Evolutionary conservation across 2,113 vertebrate genomes (phyloP).

Genomic region (Lutjanus erythropterus): DNA sequence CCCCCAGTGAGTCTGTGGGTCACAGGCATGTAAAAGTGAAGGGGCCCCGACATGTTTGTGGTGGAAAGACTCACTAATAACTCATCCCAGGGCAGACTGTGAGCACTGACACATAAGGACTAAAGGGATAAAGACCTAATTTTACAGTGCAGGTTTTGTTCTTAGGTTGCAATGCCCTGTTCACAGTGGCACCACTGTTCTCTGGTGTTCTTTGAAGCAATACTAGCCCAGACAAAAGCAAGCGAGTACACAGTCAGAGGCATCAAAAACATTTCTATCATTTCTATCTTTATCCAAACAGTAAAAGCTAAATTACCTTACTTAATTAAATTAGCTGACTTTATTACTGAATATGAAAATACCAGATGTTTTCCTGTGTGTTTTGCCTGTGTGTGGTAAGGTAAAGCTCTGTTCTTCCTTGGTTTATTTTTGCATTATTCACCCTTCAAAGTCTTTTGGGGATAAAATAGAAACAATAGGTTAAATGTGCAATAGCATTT

Average conservation of each 20-base stretch:
- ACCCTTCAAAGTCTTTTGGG: not conserved
- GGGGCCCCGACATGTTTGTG: constrained; percentile 32
- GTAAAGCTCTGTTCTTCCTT: not conserved
- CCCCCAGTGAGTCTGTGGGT: constrained; percentile 43
- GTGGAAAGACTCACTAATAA: constrained; percentile 45
- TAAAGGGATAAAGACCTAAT: constrained; percentile 37
- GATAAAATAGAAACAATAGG: not conserved
- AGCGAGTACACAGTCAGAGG: not conserved
- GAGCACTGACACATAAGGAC: constrained; percentile 55
- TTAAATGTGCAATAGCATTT: not conserved
- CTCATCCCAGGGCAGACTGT: constrained; percentile 11
- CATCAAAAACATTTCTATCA: not conserved
- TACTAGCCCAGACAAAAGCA: not conserved
- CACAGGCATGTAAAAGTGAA: constrained; percentile 42
- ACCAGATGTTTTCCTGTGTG: too few species aligned
- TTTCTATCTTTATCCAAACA: not conserved
- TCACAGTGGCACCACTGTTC: not conserved
- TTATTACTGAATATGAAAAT: not conserved
- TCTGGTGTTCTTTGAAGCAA: not conserved
- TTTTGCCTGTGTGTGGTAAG: not conserved
- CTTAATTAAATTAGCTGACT: too few species aligned
- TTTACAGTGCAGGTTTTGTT: constrained; percentile 29
- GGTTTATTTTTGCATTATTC: not conserved
- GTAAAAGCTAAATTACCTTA: not conserved
- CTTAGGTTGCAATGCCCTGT: constrained; percentile 6